Evolutionary conservation across 1,140 invertebrate genomes (phyloP), one percentile per base, ranked within the genome.

Genomic region (Hermetia illucens): DNA sequence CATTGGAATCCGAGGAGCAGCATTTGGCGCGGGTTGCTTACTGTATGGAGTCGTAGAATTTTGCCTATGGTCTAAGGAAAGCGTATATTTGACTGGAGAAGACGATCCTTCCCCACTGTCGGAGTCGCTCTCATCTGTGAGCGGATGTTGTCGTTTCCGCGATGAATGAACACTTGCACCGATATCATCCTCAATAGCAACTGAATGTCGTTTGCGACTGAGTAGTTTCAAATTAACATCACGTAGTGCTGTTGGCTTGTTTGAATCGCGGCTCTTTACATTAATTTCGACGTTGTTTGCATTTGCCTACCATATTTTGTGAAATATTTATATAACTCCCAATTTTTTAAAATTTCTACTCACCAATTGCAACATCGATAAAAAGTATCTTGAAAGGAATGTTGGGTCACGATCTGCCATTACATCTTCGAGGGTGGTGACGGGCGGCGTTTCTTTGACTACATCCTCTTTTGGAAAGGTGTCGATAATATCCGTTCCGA

Each of bases 311-410:
- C 3, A 27, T 18, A 30, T 6, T 34, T n/a, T n/a, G n/a, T n/a
- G n/a, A n/a, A n/a, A n/a, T n/a, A n/a, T n/a, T n/a, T n/a, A n/a
- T n/a, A n/a, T n/a, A n/a, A n/a, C n/a, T n/a, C n/a, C n/a, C n/a
- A n/a, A n/a, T n/a, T n/a, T n/a, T n/a, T n/a, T n/a, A n/a, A n/a
- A n/a, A n/a, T 25, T 15, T 2, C 13, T 5, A 48, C 36, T 39
- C 41, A 57, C 54, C 44, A 58, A 37, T 5, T 56, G 22, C 2
- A 58, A 40, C 10, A 46, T 45, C 3, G 55, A 50, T 5, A 58
- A 39, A 46, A 58, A 47, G 35, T 56, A 55, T 22, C 53, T 39
- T 30, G 52, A 56, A 25, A 49, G 29, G 29, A 45, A 46, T 1
- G 38, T 49, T 8, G 38, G 38, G 37, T 58, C 55, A 21, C 52